Base-by-base conservation (phyloP, 2,888 invertebrate species). In the Drosophila sordidapex region DNA sequence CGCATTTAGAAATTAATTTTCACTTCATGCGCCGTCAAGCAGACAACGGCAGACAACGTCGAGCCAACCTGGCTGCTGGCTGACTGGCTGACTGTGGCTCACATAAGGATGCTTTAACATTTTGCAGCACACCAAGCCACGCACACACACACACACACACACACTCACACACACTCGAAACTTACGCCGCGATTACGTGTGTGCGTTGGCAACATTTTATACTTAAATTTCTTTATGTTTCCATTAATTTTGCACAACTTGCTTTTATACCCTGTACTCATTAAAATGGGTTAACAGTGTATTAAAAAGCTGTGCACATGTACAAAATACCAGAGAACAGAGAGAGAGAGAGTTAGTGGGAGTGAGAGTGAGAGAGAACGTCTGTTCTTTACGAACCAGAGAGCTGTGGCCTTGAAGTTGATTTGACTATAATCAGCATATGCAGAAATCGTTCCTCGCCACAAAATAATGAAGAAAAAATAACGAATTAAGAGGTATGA, bases 1-100 rank as follows among this genome's bases (percentile, higher is more conserved):
- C 90, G 88, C 90, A 89, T 89, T 86, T 89, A 82, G 90, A 90
- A 90, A 89, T 90, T 90, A 90, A 90, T 90, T 89, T 90, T 89
- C 88, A 81, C 86, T 89, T 87, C 79, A 87, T 89, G 89, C 89
- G 84, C 84, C 89, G 84, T 83, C 84, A 89, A 85, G 90, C 90
- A 87, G 81, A 84, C 82, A 86, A 76, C 74, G 69, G 85, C 68
- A 82, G 82, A 72, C 74, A 76, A 75, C 74, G 65, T 40, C 59
- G 67, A 71, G 67, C 63, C 62, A 63, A 60, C 60, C 63, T 65
- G 74, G 60, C 56, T 67, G 74, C 46, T 46, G 46, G 13, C 43
- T 38, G 36, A 15, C 36, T 76, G 40, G 18, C 63, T 80, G 67
- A 49, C 80, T 68, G 49, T 61, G 74, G 51, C 67, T 51, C 66